Evolutionary conservation across 2,888 invertebrate genomes (phyloP), one percentile per base, ranked within the genome.

Genomic region (Myopa testacea): DNA sequence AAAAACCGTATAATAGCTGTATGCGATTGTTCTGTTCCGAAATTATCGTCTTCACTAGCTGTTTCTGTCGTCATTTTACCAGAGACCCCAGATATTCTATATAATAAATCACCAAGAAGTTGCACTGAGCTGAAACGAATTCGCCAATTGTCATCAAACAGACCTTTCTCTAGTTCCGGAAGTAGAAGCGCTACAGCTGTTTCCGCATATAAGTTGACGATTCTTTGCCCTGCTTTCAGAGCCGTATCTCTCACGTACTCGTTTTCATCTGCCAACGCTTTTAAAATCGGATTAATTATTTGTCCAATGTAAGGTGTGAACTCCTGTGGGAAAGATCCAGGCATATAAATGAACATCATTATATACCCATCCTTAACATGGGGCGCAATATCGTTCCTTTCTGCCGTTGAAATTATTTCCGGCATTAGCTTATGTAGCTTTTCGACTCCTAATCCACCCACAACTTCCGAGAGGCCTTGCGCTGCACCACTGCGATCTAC

Each of bases 271-370:
- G 99, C 98, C 76, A 99, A 91, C 0, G 98, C 99, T 91, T 98
- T 96, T 52, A 99, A 91, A 82, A 99, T 98, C 1, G 98, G 98
- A 88, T 96, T 98, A 85, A 99, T 97, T 84, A 99, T 98, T 88
- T 96, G 96, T 0, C 98, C 96, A 85, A 98, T 95, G 90, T 98
- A 99, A 0, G 96, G 96, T 1, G 96, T 95, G 90, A 99, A 99
- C 87, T 97, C 96, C 81, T 94, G 94, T 7, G 96, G 97, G 90
- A 99, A 99, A 14, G 98, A 98, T 79, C 95, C 95, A 4, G 99
- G 99, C 94, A 99, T 96, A 90, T 99, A 99, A 86, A 99, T 99
- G 90, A 98, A 99, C 97, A 99, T 97, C 97, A 99, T 98, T 80
- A 99, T 98, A 91, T 99, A 99, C 65, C 99, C 99, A 90, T 99